Percentiles rank a stretch among this genome's conserved stretches.
Conservation (phyloP, 1,140 invertebrate species). For the Polypedilum vanderplanki region DNA sequence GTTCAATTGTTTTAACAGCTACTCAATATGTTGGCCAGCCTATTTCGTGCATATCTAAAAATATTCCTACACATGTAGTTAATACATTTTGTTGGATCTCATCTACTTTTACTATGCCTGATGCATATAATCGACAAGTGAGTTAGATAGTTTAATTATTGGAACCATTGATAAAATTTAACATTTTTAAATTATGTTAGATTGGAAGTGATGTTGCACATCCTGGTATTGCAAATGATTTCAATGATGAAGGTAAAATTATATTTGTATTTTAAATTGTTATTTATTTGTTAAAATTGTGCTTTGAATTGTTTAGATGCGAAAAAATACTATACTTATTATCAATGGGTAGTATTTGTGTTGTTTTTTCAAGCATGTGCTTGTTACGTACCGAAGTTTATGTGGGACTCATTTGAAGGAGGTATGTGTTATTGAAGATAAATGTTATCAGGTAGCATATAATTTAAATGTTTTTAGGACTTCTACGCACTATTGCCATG, state of each 20-base stretch:
- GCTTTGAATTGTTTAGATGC: slow-evolving; percentile 44
- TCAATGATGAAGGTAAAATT: slow-evolving; percentile 49
- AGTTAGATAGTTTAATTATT: slow-evolving; percentile 35
- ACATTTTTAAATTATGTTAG: slow-evolving; percentile 41
- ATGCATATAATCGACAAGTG: slow-evolving; percentile 74
- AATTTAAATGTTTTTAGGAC: slow-evolving; percentile 36
- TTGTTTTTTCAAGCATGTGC: slow-evolving; percentile 82
- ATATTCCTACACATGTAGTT: slow-evolving; percentile 68
- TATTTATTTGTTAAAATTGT: background rate
- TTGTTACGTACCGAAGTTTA: slow-evolving; percentile 89
- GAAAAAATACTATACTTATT: slow-evolving; percentile 79
- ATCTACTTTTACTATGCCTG: slow-evolving; percentile 84
- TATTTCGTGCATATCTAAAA: slow-evolving; percentile 79
- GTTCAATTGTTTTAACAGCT: slow-evolving; percentile 82
- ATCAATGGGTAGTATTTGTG: slow-evolving; percentile 93
- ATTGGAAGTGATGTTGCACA: slow-evolving; percentile 73
- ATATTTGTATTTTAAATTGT: background rate
- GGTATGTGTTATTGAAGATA: slow-evolving; percentile 36
- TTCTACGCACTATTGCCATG: slow-evolving; percentile 75
- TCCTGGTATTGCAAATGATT: slow-evolving; percentile 73
- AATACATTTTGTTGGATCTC: slow-evolving; percentile 92
- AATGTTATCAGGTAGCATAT: background rate
- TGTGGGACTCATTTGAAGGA: slow-evolving; percentile 82
- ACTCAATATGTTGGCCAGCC: slow-evolving; percentile 90
- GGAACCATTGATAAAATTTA: too few species aligned